Evolutionary conservation across 1,140 invertebrate genomes (phyloP).

Genomic region (Wiebesia pumilae): DNA sequence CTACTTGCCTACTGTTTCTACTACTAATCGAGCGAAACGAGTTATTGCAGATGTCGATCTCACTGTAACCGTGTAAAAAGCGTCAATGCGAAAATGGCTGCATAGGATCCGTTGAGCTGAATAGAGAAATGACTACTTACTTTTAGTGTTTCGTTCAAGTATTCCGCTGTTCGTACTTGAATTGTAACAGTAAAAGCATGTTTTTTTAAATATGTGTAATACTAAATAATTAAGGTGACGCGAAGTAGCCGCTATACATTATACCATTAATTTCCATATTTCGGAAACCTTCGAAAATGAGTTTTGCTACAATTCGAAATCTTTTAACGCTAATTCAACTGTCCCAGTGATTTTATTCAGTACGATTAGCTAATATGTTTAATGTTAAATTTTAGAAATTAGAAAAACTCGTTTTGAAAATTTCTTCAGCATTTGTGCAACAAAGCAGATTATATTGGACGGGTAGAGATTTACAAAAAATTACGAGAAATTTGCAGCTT

Average conservation of each 20-base stretch:
- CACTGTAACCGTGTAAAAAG: background rate
- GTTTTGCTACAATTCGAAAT: no score
- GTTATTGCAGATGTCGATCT: background rate
- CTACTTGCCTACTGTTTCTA: conserved; percentile 56
- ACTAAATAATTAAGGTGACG: background rate
- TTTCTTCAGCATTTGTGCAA: no score
- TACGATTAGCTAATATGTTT: no score
- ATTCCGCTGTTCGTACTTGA: background rate
- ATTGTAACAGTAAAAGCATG: background rate
- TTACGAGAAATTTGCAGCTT: no score
- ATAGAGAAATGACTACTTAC: conserved; percentile 12
- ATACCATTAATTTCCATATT: no score
- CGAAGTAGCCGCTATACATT: background rate
- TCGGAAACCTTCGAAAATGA: no score
- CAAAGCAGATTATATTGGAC: no score
- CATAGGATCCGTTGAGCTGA: conserved; percentile 7
- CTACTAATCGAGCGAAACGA: conserved; percentile 29
- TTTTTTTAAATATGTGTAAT: background rate
- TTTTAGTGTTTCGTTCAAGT: background rate
- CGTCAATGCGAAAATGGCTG: background rate
- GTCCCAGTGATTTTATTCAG: no score
- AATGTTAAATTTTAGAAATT: no score
- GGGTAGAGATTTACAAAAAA: no score
- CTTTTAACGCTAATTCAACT: no score
- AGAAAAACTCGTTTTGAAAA: no score